These are phyloP conservation scores for Emydoidea blandingii DNA, from an alignment of 2,797 vertebrate genomes.

Conservation along the genomic window DNA sequence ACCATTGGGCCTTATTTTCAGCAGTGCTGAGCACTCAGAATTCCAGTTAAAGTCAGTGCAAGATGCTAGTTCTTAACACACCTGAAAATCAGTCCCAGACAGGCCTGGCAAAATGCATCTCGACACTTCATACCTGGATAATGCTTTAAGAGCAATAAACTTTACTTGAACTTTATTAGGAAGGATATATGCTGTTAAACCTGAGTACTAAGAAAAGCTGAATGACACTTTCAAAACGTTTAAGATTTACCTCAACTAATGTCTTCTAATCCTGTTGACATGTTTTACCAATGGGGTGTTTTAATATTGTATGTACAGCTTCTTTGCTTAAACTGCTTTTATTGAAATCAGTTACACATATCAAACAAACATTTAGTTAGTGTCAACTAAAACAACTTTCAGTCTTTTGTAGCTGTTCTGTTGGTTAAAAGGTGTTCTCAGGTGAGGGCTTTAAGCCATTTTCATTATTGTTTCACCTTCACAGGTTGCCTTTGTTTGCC, in stretches of 20 bases:
- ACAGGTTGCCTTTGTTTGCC: constrained; percentile 72
- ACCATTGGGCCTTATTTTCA: not conserved
- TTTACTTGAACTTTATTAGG: not conserved
- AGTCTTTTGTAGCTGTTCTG: constrained; percentile 17
- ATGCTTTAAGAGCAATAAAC: constrained; percentile 6
- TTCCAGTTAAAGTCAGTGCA: not conserved
- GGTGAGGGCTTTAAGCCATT: constrained; percentile 67
- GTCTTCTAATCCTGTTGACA: constrained; percentile 46
- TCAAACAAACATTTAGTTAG: constrained; percentile 63
- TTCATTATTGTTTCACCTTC: constrained; percentile 62
- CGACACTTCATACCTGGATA: not conserved
- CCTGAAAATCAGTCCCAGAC: not conserved
- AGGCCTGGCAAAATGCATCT: not conserved
- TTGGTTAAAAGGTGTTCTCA: constrained; percentile 14
- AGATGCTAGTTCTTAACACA: not conserved
- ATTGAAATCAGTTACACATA: constrained; percentile 48
- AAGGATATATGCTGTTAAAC: constrained; percentile 3
- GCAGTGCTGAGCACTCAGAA: not conserved
- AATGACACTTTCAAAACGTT: constrained; percentile 33
- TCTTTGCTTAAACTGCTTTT: constrained; percentile 63
- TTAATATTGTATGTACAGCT: constrained; percentile 37
- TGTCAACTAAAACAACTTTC: constrained; percentile 51
- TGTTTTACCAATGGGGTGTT: constrained; percentile 56
- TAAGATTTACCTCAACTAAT: constrained; percentile 9
- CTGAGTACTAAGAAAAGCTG: constrained; percentile 28